Evolutionary conservation across 2,113 vertebrate species (phyloP), one percentile per base, ranked within the genome.

Genomic region (Typhlomys cinereus): DNA sequence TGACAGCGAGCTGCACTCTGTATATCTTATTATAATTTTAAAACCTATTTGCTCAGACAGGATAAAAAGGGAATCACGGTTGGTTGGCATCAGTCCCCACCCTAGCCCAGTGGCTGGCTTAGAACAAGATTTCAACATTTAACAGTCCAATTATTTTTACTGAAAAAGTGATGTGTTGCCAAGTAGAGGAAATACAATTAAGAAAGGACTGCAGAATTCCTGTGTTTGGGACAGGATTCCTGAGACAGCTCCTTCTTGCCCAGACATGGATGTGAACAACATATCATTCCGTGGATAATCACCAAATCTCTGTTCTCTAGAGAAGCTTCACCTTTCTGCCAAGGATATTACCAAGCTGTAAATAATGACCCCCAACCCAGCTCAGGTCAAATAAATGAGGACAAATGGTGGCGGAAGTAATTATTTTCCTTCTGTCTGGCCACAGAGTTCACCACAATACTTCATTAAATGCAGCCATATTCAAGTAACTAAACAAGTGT

Each of bases 401-500:
- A 64, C 27, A 88, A 61, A 86, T 54, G 4, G 7, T 20, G 0
- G 48, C 27, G 0, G 36, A 41, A 46, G 48, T 71, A 87, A 31
- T 81, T 18, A 44, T 74, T 93, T 93, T 39, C 76, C 74, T 90
- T 82, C 10, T n/a, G 0, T 54, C 41, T 84, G 64, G 87, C 12
- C 48, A 61, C 21, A 52, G 54, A 54, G n/a, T 67, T 70, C 11
- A 80, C 11, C 44, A 48, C 34, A 67, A n/a, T 2, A 59, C 31
- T 76, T 85, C 75, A 86, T 9, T 23, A 80, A 80, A 29, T 2
- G 66, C 46, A 44, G n/a, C n/a, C n/a, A 80, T 21, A 93, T 90
- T 90, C 29, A 86, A 83, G 50, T 6, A 75, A 97, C 83, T 96
- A 97, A 83, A 95, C 94, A 70, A 94, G 93, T 85, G 36, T 80